A percentile compares a stretch with the other conserved stretches of the same genome.
phyloP scores from a whole-genome alignment of 2,113 vertebrate species.

The Bufo gargarizans region DNA sequence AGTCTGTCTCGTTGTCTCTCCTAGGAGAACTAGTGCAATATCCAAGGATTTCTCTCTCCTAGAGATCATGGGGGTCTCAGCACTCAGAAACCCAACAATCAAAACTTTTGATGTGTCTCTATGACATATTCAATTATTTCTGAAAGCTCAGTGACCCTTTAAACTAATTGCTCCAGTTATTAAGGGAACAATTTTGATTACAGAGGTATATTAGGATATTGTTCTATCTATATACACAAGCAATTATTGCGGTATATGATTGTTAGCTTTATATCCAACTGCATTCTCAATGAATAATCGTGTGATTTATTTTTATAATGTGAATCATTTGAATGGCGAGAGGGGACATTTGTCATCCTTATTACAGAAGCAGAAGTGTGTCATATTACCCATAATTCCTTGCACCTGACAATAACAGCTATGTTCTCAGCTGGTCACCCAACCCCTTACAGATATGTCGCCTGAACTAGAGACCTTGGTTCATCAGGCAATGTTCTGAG shows the following conservation, averaged over 20 bases:
- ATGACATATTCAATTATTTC: too few relatives aligned
- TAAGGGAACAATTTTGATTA: too few relatives aligned
- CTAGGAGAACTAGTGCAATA: too few relatives aligned
- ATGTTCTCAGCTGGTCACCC: slow-evolving; percentile 9
- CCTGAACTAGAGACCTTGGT: neutral
- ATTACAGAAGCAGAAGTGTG: neutral
- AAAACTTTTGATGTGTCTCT: too few relatives aligned
- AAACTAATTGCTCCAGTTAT: too few relatives aligned
- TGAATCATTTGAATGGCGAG: neutral
- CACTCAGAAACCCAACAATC: too few relatives aligned
- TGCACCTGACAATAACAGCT: neutral
- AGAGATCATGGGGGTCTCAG: too few relatives aligned
- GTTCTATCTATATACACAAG: neutral
- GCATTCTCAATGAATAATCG: neutral
- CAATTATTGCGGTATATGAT: neutral
- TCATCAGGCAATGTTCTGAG: neutral
- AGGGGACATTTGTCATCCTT: neutral
- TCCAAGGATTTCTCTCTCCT: too few relatives aligned
- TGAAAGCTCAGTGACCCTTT: too few relatives aligned
- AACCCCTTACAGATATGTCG: neutral
- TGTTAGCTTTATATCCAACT: neutral
- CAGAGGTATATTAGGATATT: neutral
- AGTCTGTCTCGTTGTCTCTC: too few relatives aligned
- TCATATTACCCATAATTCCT: neutral
- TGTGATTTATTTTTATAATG: neutral